These are phyloP conservation scores for Melanogrammus aeglefinus DNA, from an alignment of 2,797 vertebrate species.

Conservation along the genomic window DNA sequence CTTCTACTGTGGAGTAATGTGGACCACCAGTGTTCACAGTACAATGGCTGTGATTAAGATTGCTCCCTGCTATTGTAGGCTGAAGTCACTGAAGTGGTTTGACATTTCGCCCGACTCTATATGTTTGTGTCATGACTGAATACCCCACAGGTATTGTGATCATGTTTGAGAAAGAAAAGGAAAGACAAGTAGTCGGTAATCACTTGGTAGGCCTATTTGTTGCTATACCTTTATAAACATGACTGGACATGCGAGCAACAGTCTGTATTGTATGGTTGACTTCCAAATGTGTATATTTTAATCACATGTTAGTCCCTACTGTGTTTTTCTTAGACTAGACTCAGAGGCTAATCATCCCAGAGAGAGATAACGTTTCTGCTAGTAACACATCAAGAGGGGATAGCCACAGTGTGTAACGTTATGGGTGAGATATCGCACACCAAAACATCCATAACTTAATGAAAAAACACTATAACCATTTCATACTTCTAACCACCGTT, in stretches of 20 bases:
- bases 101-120: neutral
- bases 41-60: neutral
- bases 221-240: neutral
- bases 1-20: neutral
- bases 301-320: neutral
- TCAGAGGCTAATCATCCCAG: no score
- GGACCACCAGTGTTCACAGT: conserved; percentile 18
- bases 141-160: neutral
- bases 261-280: neutral
- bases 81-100: neutral
- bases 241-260: neutral
- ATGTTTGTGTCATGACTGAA: neutral
- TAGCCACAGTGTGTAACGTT: no score
- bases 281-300: neutral
- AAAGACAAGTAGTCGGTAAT: neutral
- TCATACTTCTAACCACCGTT: no score
- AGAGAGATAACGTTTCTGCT: no score
- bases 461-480: no score
- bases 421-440: no score
- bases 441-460: no score
- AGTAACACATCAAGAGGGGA: neutral
- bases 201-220: neutral
- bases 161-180: neutral
- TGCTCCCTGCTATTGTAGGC: neutral
- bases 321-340: no score